Evolutionary conservation across 1,140 invertebrate species (phyloP).

Genomic region (Lysiphlebus fabarum): DNA sequence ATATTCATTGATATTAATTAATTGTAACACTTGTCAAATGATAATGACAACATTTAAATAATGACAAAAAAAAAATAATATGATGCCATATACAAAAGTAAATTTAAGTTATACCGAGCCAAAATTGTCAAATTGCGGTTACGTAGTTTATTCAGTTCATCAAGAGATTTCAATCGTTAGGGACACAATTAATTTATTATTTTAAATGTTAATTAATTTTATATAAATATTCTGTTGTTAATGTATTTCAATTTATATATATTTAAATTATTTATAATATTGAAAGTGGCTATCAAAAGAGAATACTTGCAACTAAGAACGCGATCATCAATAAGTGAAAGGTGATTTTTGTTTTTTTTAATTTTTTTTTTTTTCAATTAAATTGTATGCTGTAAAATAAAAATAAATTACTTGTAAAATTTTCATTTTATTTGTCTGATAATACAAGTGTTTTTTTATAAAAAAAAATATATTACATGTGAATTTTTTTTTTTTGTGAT

Average conservation of each 20-base stretch:
- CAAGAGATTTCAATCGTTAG: conserved; percentile 23
- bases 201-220: conserved; percentile 16
- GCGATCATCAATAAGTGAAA: conserved; percentile 12
- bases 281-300: conserved; percentile 10
- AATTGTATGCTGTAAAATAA: not conserved
- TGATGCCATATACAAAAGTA: not conserved
- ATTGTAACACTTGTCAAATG: too few relatives aligned
- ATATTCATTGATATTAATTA: too few relatives aligned
- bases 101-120: not conserved
- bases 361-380: not conserved
- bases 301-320: conserved; percentile 2
- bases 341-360: conserved; percentile 1
- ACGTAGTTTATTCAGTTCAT: conserved; percentile 15
- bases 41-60: too few relatives aligned
- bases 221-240: not conserved
- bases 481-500: too few relatives aligned
- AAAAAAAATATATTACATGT: not conserved
- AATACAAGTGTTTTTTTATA: not conserved
- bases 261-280: not conserved
- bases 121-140: conserved; percentile 13
- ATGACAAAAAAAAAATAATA: too few relatives aligned
- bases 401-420: not conserved
- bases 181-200: too few relatives aligned
- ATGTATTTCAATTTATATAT: not conserved
- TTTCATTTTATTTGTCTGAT: not conserved